Evolutionary conservation across 2,797 vertebrate genomes (phyloP), one percentile per base, ranked within the genome.

Genomic region (Gadopsis bispinosus): DNA sequence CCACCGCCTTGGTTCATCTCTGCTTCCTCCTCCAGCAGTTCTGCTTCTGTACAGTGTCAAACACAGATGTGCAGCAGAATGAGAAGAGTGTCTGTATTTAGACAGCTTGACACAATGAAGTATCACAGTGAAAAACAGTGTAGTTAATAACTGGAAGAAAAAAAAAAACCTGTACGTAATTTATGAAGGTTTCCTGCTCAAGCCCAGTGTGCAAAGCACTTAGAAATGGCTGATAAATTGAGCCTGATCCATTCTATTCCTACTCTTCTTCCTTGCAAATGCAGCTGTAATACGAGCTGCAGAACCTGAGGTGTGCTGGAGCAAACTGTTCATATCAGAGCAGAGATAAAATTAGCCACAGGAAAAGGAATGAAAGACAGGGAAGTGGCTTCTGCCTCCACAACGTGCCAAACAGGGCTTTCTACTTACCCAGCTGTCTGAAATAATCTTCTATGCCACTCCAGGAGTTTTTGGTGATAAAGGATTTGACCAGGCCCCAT

Each of bases 391-490:
- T 47, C 31, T 61, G 48, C 41, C 20, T 73, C 31, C 16, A 8
- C 13, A 19, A 16, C 0, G 16, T 37, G n/a, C 0, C 0, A 17
- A 60, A 68, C 26, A 3, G 56, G 20, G 12, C 43, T 17, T 3
- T 45, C 45, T 9, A 54, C 93, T 81, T 72, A 96, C 95, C 96
- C 22, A 99, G 95, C 80, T 98, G 96, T 90, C 94, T 95, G 90
- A 99, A 98, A 91, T 98, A 95, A n/a, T 96, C 96, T 65, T 98
- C 96, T 71, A 99, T 91, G 51, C 96, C 97, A 62, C 97, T 95
- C 98, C 97, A 98, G 31, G 97, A 97, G 93, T 98, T 98, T 94
- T 98, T 99, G 77, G 97, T 96, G 1, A 99, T 99, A 86, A 99
- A 96, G 69, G 97, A 96, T 90, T 97, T 99, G 66, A 99, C 79